Evolutionary conservation across 2,888 invertebrate genomes (phyloP).

Genomic region (Drosophila anomelani): DNA sequence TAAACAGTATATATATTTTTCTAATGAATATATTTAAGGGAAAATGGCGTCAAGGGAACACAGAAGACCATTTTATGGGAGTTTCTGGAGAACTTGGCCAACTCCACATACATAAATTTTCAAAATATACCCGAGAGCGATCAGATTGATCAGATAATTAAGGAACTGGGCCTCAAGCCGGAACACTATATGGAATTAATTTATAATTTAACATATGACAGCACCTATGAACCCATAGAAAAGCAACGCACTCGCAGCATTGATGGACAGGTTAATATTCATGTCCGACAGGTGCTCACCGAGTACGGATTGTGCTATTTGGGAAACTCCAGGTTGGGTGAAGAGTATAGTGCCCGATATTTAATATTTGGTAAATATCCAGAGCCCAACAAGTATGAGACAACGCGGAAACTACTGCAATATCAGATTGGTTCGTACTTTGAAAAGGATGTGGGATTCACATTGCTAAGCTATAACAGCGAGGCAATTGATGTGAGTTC

Average conservation of each 20-base stretch:
- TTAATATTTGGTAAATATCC: constrained; percentile 74
- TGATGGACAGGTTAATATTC: constrained; percentile 61
- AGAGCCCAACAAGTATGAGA: constrained; percentile 32
- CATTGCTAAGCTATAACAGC: constrained; percentile 75
- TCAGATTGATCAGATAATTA: constrained; percentile 69
- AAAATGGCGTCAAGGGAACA: constrained; percentile 35
- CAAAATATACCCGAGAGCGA: constrained; percentile 75
- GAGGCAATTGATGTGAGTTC: constrained; percentile 68
- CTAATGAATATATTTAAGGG: constrained; percentile 13
- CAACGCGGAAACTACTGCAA: constrained; percentile 20
- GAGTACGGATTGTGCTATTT: constrained; percentile 84
- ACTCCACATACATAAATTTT: constrained; percentile 83
- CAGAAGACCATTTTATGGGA: constrained; percentile 52
- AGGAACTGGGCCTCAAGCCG: constrained; percentile 71
- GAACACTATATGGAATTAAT: constrained; percentile 83
- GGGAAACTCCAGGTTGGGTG: constrained; percentile 69
- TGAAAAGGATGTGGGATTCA: constrained; percentile 75
- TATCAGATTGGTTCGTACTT: constrained; percentile 70
- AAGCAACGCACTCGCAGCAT: constrained; percentile 64
- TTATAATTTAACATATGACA: constrained; percentile 81
- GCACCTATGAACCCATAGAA: constrained; percentile 54
- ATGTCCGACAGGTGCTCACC: constrained; percentile 81
- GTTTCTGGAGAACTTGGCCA: constrained; percentile 83
- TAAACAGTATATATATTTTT: neutral
- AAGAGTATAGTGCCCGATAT: constrained; percentile 75